phyloP scores from a whole-genome alignment of 1,140 invertebrate species.

The Aphelenchoides fujianensis region DNA sequence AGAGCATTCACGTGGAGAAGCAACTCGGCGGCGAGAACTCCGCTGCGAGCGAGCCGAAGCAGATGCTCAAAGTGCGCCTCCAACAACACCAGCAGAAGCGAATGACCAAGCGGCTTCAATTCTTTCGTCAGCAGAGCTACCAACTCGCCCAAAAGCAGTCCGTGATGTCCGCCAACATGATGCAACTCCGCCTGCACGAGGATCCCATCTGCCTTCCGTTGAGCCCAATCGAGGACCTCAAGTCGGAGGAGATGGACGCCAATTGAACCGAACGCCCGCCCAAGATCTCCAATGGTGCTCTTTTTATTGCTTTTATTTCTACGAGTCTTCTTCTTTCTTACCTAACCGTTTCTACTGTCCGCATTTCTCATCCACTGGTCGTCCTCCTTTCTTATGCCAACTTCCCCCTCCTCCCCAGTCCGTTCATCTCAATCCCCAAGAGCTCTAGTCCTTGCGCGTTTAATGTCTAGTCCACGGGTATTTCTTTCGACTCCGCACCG shows the following conservation, averaged over 20 bases:
- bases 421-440: too few relatives aligned
- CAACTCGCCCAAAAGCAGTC: constrained; percentile 43
- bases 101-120: constrained; percentile 44
- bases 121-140: constrained; percentile 46
- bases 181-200: constrained; percentile 2
- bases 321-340: too few relatives aligned
- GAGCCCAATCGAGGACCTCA: constrained; percentile 22
- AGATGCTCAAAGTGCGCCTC: constrained; percentile 43
- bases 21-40: constrained; percentile 31
- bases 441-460: too few relatives aligned
- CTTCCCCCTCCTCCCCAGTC: too few relatives aligned
- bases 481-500: too few relatives aligned
- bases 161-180: constrained; percentile 12
- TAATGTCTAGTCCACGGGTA: too few relatives aligned
- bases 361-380: too few relatives aligned
- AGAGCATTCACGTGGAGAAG: constrained; percentile 53
- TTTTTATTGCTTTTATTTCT: too few relatives aligned
- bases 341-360: too few relatives aligned
- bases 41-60: constrained; percentile 38
- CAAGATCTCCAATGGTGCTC: constrained; percentile 4
- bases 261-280: constrained; percentile 4
- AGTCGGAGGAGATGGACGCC: background rate
- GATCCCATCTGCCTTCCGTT: constrained; percentile 15
- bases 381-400: too few relatives aligned
- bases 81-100: constrained; percentile 48